Base-by-base conservation (phyloP, 64 coral and sea anemone species). In the Dendronephthya gigantea region DNA sequence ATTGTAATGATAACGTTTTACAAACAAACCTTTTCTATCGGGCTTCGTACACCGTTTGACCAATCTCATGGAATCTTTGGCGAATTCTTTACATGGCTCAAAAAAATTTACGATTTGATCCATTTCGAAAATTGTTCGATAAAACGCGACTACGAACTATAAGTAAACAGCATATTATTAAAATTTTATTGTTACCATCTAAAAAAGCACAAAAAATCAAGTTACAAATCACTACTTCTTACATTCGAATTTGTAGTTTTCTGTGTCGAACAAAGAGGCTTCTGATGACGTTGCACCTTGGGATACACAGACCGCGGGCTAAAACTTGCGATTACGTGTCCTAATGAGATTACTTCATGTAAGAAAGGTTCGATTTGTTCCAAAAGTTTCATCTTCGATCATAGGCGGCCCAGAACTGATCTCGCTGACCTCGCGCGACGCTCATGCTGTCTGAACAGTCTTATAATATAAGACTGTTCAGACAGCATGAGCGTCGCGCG, bases 41-140 rank as follows among this genome's bases (percentile, higher is more conserved):
- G 95, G 95, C 76, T 98, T 98, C 48, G 95, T 98, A 39, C 95
- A 98, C 82, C 95, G 93, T 66, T 98, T 98, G 0, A 97, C 94
- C 14, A 97, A 89, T 90, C 94, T 87, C 89, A 97, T 93, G 1
- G 94, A 97, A 83, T 97, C 94, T 85, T 97, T 97, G 16, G 94
- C 94, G 65, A 97, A 97, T 79, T 97, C 91, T 74, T 97, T 97
- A 83, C 94, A 97, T 75, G 94, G 94, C 50, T 97, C 91, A 2
- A 97, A 84, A 25, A 91, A 89, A 49, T 92, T 92, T 4, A 90
- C 89, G 39, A 97, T 97, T 85, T 97, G 94, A 81, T 97, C 94
- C 94, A 97, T 97, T 92, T 86, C 56, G n/a, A 27, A 7, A 17
- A 62, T n/a, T 45, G 66, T 70, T 85, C 58, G 36, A 87, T 28